Evolutionary conservation across 2,797 vertebrate species (phyloP), one percentile per base, ranked within the genome.

Genomic region (Pipistrellus kuhlii): DNA sequence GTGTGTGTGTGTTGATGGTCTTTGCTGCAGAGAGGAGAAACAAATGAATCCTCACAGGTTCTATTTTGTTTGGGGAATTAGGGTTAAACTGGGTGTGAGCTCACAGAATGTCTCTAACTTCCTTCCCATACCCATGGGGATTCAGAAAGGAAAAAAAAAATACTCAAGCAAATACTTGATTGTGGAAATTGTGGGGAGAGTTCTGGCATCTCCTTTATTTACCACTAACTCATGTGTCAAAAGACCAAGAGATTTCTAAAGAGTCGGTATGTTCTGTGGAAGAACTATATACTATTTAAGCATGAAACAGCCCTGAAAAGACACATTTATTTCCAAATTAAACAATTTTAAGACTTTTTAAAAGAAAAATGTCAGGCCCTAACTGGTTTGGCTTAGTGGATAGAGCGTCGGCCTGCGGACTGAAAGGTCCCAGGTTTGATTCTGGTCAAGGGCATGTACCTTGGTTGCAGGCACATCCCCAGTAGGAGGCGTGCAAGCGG

Each of bases 21-120:
- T 3, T 78, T 68, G 85, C 80, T 93, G 23, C 71, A 88, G 75
- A 72, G 86, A 75, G 77, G 77, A 96, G 88, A 91, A 76, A 44
- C 35, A 64, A 51, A 66, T 35, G 83, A 73, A 48, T 78, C 68
- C 76, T 87, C 51, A 64, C 51, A 66, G 86, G 91, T 87, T 93
- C 25, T 59, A 55, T 85, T 94, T 94, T 97, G 94, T 94, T 88
- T 94, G 85, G 46, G 71, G 62, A 92, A 88, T 93, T 48, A 88
- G 93, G 75, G 86, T 91, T 94, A 90, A 95, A 87, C 66, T 93
- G 94, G 44, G 91, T 10, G 25, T 75, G 86, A 85, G 66, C 86
- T 87, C 84, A 59, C 51, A 85, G 55, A 73, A 23, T 81, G 73
- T 41, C 86, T 88, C 20, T 75, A 85, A 53, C 68, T 15, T 84